Percentiles rank a stretch among this genome's conserved stretches.
Conservation (phyloP, 2,113 vertebrate species). For the Gasterosteus aculeatus region DNA sequence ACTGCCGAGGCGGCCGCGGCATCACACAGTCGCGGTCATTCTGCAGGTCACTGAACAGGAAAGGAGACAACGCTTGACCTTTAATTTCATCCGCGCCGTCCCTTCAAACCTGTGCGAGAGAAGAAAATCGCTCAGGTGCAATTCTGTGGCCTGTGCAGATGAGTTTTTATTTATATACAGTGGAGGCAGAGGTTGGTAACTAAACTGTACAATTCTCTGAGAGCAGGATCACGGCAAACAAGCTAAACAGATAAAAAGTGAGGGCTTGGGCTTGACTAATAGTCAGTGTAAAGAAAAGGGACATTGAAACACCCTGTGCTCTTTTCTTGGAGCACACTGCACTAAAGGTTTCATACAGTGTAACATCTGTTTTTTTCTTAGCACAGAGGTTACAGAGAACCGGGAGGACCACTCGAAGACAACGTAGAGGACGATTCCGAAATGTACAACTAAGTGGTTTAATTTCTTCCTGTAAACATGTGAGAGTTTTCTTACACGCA, state of each 20-base stretch:
- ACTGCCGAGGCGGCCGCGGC: conserved; percentile 35
- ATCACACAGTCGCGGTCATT: conserved; percentile 23
- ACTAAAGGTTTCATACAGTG: too few species aligned
- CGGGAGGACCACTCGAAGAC: neutral
- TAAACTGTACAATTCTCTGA: neutral
- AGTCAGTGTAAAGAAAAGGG: neutral
- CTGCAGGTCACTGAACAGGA: conserved; percentile 37
- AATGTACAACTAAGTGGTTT: neutral
- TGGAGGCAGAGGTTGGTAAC: neutral
- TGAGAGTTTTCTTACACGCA: conserved; percentile 1
- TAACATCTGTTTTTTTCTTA: neutral
- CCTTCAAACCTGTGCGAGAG: conserved; percentile 8
- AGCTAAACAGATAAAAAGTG: neutral
- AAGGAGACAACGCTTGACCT: conserved; percentile 40
- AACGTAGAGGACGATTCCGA: neutral
- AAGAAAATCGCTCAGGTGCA: neutral
- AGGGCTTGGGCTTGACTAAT: neutral
- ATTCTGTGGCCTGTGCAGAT: too few species aligned
- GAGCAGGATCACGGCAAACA: neutral
- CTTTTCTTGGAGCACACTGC: too few species aligned
- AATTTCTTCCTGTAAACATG: neutral
- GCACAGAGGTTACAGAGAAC: neutral
- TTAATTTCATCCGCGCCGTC: conserved; percentile 24
- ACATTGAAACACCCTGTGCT: neutral
- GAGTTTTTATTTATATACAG: neutral